Percentiles rank a stretch among this genome's conserved stretches.
Evolutionary conservation across 1,140 invertebrate species (phyloP).

Genomic region (Micrasema longulum): DNA sequence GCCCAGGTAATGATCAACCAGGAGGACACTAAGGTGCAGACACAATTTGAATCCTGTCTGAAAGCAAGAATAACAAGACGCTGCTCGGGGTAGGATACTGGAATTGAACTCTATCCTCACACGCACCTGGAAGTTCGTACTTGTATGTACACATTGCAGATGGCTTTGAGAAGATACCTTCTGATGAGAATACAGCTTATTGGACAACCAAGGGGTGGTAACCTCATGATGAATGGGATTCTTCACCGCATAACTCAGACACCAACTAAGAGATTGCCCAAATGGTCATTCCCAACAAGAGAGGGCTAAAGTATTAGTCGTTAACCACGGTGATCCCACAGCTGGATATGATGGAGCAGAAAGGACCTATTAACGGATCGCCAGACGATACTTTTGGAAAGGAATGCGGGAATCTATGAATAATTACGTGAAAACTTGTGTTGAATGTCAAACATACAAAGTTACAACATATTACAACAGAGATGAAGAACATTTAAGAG

Average conservation of each 20-base stretch:
- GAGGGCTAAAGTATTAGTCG: conserved; percentile 43
- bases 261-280: neutral
- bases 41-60: no score
- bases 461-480: no score
- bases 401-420: neutral
- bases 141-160: no score
- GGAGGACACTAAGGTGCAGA: no score
- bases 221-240: neutral
- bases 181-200: conserved; percentile 4
- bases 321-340: conserved; percentile 53
- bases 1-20: no score
- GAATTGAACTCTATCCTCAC: no score
- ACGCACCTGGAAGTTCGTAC: no score
- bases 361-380: conserved; percentile 50
- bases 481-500: no score
- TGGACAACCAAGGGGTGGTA: conserved; percentile 10
- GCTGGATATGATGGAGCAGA: conserved; percentile 57
- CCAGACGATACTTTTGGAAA: conserved; percentile 54
- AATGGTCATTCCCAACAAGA: conserved; percentile 1
- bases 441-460: conserved; percentile 13
- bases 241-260: neutral
- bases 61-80: no score
- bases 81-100: no score
- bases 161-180: neutral
- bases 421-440: conserved; percentile 2